Base-by-base conservation (phyloP, 2,113 vertebrate species). In the Sinocyclocheilus maitianheensis region DNA sequence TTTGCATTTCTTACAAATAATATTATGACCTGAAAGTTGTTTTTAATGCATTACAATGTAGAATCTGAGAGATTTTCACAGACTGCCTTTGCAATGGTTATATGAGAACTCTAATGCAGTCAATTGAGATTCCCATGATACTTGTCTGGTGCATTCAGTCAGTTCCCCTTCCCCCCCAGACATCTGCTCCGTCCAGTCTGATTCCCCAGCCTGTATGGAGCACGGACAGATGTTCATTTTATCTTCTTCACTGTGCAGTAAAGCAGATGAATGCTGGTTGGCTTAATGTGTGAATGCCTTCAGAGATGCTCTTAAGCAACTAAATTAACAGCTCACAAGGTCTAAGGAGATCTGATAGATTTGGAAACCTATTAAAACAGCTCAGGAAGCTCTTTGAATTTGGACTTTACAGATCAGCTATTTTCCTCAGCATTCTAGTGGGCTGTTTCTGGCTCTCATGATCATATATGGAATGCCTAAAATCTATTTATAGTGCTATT, bases 171-270 rank as follows among this genome's bases (percentile, higher is more conserved):
- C 20, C 77, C 84, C 60, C 81, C 76, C 37, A 67, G 76, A 83
- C 85, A 87, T 89, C 85, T 89, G 88, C 77, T 77, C n/a, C 71
- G 20, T 22, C n/a, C 24, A 20, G 2, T 67, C 67, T 24, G 22
- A 43, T 24, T 62, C 40, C 40, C 26, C 14, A 67, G 20, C 26
- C 51, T 65, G 43, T 34, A 13, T 58, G 76, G 80, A 67, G 78
- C 43, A 62, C 46, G 4, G 65, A 75, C 88, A 89, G 85, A 89
- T 89, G 81, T 74, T 88, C 67, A 43, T 69, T 69, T 86, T 40
- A 65, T 74, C 10, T 24, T 69, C 40, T 87, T 87, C 81, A 84
- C 71, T 84, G 63, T 83, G 71, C 48, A 34, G 48, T 34, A 84
- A 82, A 34, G 24, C 63, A 82, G 76, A 87, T 83, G 63, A 79